Evolutionary conservation across 35 echinoderm and acorn worm species (phyloP).

Genomic region (Diadema setosum): DNA sequence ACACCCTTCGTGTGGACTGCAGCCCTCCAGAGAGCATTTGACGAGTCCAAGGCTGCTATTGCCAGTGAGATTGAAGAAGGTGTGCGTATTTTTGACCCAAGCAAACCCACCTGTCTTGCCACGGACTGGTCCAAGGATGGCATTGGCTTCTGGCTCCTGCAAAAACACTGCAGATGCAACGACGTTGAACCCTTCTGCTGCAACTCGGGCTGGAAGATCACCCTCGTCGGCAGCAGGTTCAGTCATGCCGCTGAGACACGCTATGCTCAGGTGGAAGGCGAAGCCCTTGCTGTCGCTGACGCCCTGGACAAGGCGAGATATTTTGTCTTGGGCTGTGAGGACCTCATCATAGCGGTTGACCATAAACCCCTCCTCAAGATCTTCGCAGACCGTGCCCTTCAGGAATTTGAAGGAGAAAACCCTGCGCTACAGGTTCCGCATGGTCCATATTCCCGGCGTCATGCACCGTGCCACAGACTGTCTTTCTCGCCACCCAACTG

Average conservation of each 20-base stretch:
- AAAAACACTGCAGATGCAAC: not conserved
- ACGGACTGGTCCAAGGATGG: conserved; percentile 5
- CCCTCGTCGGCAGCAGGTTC: conserved; percentile 18
- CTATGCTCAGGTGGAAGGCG: not conserved
- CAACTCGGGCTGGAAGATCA: conserved; percentile 3
- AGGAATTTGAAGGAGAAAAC: conserved; percentile 61
- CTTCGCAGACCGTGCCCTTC: conserved; percentile 8
- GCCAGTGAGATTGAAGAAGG: not conserved
- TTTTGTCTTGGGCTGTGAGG: conserved; percentile 11
- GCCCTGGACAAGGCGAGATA: conserved; percentile 25
- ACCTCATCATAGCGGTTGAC: conserved; percentile 18
- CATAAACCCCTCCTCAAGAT: not conserved
- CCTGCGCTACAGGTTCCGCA: conserved; percentile 24
- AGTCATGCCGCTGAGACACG: conserved; percentile 24
- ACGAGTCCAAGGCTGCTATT: not conserved
- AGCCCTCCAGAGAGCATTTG: not conserved
- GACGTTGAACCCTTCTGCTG: conserved; percentile 1
- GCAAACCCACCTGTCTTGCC: not conserved
- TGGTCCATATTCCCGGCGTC: not conserved
- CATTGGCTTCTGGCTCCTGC: conserved; percentile 6
- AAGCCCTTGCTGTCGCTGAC: conserved; percentile 30
- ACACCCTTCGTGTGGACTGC: not conserved
- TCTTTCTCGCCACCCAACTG: not conserved
- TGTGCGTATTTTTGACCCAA: conserved; percentile 26
- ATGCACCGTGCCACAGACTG: no score